Evolutionary conservation across 2,888 invertebrate genomes (phyloP), one percentile per base, ranked within the genome.

Genomic region (Chelonus formosanus): DNA sequence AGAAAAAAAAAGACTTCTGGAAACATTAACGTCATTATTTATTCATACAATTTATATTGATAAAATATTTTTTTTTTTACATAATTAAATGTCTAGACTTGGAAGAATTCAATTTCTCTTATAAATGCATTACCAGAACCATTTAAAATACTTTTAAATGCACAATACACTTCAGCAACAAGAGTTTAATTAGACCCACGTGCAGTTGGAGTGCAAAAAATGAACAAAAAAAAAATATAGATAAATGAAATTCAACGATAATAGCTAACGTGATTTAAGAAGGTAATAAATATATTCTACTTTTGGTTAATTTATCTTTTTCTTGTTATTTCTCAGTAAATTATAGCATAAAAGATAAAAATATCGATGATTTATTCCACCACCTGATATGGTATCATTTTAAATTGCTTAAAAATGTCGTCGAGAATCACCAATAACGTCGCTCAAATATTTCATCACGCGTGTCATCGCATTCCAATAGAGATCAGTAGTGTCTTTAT

Each of bases 341-440:
- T 5, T 40, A 57, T 68, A 10, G 8, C 34, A 48, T 59, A 63
- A 43, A 63, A 62, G 40, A 75, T 74, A 76, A 77, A 80, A 77
- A 78, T 77, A 78, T 73, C 75, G 73, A 61, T 75, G 77, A 80
- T 78, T 71, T 71, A 69, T 71, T 70, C 43, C 53, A 62, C 65
- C 40, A 40, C 40, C 40, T 71, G 78, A 79, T 79, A 78, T 73
- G 70, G 62, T 77, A 75, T 77, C 74, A 64, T 52, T 40, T 7
- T 40, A 40, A 40, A 40, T 40, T 40, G 4, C 40, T 40, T 40
- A 40, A 40, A 40, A 40, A 40, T 40, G 40, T 44, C 31, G 10
- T 4, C 45, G 10, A 4, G 5, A 45, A 62, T 54, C 53, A 62
- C 44, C 10, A 43, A 44, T 43, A 52, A 62, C 44, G 53, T 54